phyloP scores from a whole-genome alignment of 2,797 vertebrate genomes.

The Rhynchonycteris naso region DNA sequence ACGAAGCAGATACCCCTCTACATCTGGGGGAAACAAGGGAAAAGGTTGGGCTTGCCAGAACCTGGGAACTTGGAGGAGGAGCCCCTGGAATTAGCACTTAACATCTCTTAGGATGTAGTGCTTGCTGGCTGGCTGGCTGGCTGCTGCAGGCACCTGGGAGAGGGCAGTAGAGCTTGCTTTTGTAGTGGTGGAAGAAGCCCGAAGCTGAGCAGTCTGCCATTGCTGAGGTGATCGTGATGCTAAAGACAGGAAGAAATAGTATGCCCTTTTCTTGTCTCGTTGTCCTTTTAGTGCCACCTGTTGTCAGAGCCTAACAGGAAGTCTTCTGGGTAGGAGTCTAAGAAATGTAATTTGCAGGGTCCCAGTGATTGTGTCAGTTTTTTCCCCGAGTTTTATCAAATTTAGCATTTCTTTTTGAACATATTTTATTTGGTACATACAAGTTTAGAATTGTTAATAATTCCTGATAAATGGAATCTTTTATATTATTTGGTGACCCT shows the following conservation, averaged over 20 bases:
- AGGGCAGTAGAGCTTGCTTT: neutral
- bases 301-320: neutral
- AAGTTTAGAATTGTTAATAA: slow-evolving; percentile 21
- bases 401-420: slow-evolving; percentile 11
- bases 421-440: neutral
- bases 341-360: neutral
- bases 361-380: neutral
- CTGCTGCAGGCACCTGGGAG: neutral
- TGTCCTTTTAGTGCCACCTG: neutral
- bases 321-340: neutral
- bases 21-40: neutral
- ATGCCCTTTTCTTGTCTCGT: neutral
- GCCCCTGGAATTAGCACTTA: neutral
- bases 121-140: neutral
- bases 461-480: slow-evolving; percentile 6
- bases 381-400: slow-evolving; percentile 7
- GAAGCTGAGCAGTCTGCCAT: neutral
- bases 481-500: neutral
- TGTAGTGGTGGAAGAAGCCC: neutral
- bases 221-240: neutral
- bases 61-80: neutral
- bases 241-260: neutral
- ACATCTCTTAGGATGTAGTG: neutral
- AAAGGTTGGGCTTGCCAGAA: neutral
- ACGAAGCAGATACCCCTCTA: neutral